Evolutionary conservation across 2,888 invertebrate genomes (phyloP), one percentile per base, ranked within the genome.

Genomic region (Ceramica pisi): DNA sequence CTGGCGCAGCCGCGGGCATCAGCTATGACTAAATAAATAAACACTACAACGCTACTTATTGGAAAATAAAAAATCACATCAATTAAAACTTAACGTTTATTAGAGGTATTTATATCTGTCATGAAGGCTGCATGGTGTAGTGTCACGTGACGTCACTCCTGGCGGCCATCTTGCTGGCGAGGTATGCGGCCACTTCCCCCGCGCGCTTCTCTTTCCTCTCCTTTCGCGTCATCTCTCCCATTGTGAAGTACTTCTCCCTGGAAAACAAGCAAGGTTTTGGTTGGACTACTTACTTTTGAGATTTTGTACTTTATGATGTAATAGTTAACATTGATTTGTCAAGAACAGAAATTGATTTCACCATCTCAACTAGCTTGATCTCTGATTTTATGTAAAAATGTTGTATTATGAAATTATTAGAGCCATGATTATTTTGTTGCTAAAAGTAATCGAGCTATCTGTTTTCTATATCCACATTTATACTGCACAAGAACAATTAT

Each of bases 201-300:
- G 93, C 93, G 71, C 88, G 89, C 73, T 87, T 91, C 81, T 93
- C 94, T 75, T 93, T 94, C 67, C 96, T 96, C 83, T 97, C 97
- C 67, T 96, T 96, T 1, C 98, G 95, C 0, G 97, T 96, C 87
- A 97, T 97, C 67, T 98, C 97, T 1, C 97, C 96, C 35, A 96
- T 94, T 62, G 97, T 96, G 87, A 98, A 98, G 92, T 98, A 98
- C 83, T 97, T 97, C 72, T 97, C 97, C 75, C 97, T 95, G 88
- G 14, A 89, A 41, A 88, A 76, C 14, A 61, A 55, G n/a, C 10
- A 26, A 46, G n/a, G 12, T 41, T 41, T 41, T 41, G 1, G 12
- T 41, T 12, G 41, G 41, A 41, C 41, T 41, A 14, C 38, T 38
- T 0, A 5, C 19, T 46, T 46, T 19, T 46, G 1, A 1, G 6